Percentiles rank a stretch among this genome's conserved stretches.
phyloP scores from a whole-genome alignment of 2,113 vertebrate species.

The Pterocles orientalis region DNA sequence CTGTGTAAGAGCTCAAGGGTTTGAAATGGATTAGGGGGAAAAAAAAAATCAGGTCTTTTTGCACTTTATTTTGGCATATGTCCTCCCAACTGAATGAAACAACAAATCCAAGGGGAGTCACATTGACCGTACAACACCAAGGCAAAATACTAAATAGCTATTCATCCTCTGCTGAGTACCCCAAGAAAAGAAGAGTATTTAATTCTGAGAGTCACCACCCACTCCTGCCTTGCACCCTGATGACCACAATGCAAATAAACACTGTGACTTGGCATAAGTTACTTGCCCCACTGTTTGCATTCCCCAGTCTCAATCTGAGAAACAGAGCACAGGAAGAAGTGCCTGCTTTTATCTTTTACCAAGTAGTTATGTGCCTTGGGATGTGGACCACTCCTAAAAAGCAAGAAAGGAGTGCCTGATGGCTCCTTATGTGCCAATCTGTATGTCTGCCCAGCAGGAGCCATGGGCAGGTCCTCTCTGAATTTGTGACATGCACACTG shows the following conservation, averaged over 20 bases:
- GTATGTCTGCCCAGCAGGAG: neutral
- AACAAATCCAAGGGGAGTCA: neutral
- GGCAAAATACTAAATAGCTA: slow-evolving; percentile 42
- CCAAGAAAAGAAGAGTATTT: neutral
- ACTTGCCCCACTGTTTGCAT: neutral
- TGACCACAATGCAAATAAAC: neutral
- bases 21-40: slow-evolving; percentile 1
- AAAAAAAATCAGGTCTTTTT: neutral
- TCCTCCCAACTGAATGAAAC: neutral
- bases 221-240: neutral
- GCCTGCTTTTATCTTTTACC: neutral
- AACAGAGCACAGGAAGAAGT: neutral
- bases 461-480: neutral
- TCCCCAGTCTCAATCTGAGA: neutral
- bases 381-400: neutral
- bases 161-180: neutral
- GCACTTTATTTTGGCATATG: neutral
- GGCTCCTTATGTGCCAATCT: neutral
- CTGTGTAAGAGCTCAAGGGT: neutral
- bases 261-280: slow-evolving; percentile 8
- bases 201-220: slow-evolving; percentile 6
- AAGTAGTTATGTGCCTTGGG: neutral
- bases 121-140: neutral
- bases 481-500: neutral
- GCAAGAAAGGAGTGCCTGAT: neutral